Evolutionary conservation across 1,140 invertebrate genomes (phyloP).

Genomic region (Drosophila kanapiae): DNA sequence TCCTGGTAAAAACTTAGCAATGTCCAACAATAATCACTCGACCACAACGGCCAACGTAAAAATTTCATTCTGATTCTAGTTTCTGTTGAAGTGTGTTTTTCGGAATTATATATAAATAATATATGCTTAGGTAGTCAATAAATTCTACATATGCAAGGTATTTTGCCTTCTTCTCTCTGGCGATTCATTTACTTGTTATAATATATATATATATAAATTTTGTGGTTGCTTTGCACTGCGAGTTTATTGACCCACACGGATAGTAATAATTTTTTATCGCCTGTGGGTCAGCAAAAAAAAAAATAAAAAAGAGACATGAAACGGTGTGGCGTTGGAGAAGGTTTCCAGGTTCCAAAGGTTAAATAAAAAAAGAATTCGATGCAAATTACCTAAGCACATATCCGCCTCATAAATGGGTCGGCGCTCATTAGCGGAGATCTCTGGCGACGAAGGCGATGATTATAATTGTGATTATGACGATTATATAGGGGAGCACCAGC

Average conservation of each 20-base stretch:
- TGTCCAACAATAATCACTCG: not conserved
- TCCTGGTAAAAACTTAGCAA: not conserved
- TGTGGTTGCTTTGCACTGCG: constrained; percentile 40
- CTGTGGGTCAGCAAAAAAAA: constrained; percentile 54
- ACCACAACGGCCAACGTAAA: not conserved
- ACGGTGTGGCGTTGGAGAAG: constrained; percentile 12
- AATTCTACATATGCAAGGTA: constrained; percentile 29
- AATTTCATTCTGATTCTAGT: constrained; percentile 38
- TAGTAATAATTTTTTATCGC: constrained; percentile 57
- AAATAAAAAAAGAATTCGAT: constrained; percentile 40
- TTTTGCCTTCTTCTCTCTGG: constrained; percentile 27
- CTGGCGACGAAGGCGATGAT: constrained; percentile 45
- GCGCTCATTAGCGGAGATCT: constrained; percentile 49
- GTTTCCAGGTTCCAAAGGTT: constrained; percentile 57
- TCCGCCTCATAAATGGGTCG: constrained; percentile 55
- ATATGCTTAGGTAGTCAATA: constrained; percentile 46
- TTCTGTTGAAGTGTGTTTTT: constrained; percentile 8
- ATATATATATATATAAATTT: constrained; percentile 14
- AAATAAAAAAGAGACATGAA: constrained; percentile 33
- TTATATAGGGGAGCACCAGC: constrained; percentile 41
- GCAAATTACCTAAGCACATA: constrained; percentile 67
- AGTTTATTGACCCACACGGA: constrained; percentile 55
- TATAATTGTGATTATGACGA: constrained; percentile 40
- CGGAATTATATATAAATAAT: constrained; percentile 18
- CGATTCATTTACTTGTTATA: constrained; percentile 35